Evolutionary conservation across 2,113 vertebrate species (phyloP).

Genomic region (Dermatemys mawii): DNA sequence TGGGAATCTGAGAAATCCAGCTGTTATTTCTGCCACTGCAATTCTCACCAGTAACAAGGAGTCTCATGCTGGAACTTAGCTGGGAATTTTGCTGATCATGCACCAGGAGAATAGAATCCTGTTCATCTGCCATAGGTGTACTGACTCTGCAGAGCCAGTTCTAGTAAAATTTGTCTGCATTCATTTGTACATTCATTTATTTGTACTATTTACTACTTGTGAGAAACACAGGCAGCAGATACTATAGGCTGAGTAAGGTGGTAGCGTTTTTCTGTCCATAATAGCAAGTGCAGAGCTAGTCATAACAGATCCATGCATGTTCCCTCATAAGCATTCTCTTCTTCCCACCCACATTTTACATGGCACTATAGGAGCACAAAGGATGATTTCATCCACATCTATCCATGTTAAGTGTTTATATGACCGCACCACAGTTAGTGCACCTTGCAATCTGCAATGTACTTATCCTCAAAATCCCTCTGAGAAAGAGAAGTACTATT

Average conservation of each 20-base stretch:
- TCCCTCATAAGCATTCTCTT: neutral
- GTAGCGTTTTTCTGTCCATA: neutral
- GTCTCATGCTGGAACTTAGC: neutral
- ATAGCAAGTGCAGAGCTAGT: neutral
- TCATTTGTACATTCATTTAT: too few relatives aligned
- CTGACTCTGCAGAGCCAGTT: neutral
- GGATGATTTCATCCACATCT: neutral
- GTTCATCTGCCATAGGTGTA: neutral
- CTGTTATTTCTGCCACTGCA: neutral
- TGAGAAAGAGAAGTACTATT: fast-evolving
- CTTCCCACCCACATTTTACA: neutral
- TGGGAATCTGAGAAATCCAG: neutral
- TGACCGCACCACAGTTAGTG: neutral
- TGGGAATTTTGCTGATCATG: neutral
- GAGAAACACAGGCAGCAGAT: neutral
- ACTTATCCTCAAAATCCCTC: neutral
- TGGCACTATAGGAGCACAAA: fast-evolving
- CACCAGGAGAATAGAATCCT: neutral
- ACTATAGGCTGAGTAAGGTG: neutral
- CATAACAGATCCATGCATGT: too few relatives aligned
- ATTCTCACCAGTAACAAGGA: neutral
- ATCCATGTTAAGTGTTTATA: fast-evolving
- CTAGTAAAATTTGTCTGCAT: neutral
- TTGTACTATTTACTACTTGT: neutral
- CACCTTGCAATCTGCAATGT: neutral